These are phyloP conservation scores for Conus betulinus DNA, from an alignment of 1,140 invertebrate species.

Conservation along the genomic window DNA sequence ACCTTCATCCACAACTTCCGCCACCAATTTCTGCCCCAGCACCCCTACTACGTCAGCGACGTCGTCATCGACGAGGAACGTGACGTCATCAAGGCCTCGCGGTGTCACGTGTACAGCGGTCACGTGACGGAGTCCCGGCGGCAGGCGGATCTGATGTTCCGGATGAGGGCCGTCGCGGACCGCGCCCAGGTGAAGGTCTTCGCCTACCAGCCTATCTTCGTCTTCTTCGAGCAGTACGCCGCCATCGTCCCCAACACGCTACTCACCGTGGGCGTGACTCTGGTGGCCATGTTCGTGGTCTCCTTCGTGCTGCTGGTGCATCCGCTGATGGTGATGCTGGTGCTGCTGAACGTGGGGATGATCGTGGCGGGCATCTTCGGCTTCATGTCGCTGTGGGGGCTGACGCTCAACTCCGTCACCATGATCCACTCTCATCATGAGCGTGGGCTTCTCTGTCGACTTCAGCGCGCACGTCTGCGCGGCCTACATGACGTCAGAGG, in stretches of 20 bases:
- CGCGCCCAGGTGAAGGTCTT: slow-evolving; percentile 52
- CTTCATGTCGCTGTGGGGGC: slow-evolving; percentile 96
- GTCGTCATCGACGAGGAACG: slow-evolving; percentile 88
- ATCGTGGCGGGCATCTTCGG: slow-evolving; percentile 96
- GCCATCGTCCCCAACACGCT: slow-evolving; percentile 93
- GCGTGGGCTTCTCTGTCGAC: slow-evolving; percentile 98
- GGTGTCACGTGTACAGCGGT: slow-evolving; percentile 57
- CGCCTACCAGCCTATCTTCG: slow-evolving; percentile 62
- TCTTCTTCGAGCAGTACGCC: slow-evolving; percentile 85
- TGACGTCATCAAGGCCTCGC: slow-evolving; percentile 84
- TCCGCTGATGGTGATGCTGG: slow-evolving; percentile 93
- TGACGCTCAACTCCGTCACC: slow-evolving; percentile 96
- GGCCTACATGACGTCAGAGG: slow-evolving; percentile 88
- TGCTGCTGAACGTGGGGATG: slow-evolving; percentile 95
- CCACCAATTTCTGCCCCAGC: slow-evolving; percentile 75
- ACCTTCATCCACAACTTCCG: slow-evolving; percentile 84
- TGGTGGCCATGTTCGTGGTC: slow-evolving; percentile 92
- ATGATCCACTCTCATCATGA: slow-evolving; percentile 99
- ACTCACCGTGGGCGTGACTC: slow-evolving; percentile 93
- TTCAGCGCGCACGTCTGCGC: slow-evolving; percentile 98
- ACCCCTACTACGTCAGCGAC: slow-evolving; percentile 82
- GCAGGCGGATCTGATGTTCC: slow-evolving; percentile 53
- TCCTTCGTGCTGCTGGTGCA: slow-evolving; percentile 97
- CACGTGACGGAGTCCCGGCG: slow-evolving; percentile 13
- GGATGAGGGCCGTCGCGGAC: slow-evolving; percentile 56